phyloP scores from a whole-genome alignment of 2,113 vertebrate species.

The Pelecanoides urinatrix region DNA sequence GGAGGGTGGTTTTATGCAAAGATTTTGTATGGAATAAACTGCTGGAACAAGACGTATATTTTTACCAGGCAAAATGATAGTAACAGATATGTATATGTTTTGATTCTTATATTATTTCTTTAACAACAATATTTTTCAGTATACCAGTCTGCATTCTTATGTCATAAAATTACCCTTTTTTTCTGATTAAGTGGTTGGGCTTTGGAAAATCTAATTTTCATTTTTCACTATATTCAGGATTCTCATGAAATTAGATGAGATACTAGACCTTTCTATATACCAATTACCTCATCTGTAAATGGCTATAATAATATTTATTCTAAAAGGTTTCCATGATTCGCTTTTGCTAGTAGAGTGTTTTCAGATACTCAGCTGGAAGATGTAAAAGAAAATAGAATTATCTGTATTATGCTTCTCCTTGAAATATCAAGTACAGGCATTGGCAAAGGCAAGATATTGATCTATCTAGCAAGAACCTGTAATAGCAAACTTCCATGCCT shows the following conservation, averaged over 20 bases:
- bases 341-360: not conserved
- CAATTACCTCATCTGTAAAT: not conserved
- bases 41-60: not conserved
- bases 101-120: not conserved
- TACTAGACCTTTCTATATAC: not conserved
- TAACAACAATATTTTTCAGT: not conserved
- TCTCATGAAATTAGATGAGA: not conserved
- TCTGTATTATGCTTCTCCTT: not conserved
- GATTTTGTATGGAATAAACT: not conserved
- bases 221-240: not conserved
- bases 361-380: not conserved
- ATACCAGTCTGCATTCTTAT: not conserved
- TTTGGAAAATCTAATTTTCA: not conserved
- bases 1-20: not conserved
- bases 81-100: not conserved
- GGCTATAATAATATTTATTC: not conserved
- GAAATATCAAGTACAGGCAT: not conserved
- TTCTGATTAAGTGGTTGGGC: not conserved
- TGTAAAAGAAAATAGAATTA: not conserved
- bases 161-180: not conserved
- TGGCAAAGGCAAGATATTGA: not conserved
- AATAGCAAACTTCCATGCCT: not conserved
- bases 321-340: not conserved
- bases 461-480: not conserved
- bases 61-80: not conserved